phyloP scores from a whole-genome alignment of 2,797 vertebrate species.

The Betta splendens region DNA sequence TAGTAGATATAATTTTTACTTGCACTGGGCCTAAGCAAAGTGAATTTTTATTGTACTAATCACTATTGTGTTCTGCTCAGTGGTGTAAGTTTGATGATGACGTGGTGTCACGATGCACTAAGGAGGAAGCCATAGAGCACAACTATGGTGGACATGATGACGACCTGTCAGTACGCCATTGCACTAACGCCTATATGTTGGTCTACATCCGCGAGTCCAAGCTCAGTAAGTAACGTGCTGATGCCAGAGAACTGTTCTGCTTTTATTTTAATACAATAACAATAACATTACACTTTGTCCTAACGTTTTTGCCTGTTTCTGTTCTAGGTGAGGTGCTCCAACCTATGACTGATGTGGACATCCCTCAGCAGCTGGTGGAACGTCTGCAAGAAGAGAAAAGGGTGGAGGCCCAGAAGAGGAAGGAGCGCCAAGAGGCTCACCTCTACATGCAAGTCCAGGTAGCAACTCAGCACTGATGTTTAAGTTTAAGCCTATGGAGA shows the following conservation, averaged over 20 bases:
- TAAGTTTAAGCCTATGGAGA: no score
- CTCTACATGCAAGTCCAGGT: conserved; percentile 95
- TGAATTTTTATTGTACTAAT: no score
- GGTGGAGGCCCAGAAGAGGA: conserved; percentile 98
- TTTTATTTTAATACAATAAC: not conserved
- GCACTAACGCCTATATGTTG: conserved; percentile 98
- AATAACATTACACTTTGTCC: no score
- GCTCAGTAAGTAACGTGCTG: conserved; percentile 85
- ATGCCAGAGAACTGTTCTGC: not conserved
- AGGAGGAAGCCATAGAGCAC: conserved; percentile 98
- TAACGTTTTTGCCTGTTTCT: not conserved
- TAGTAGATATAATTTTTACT: no score
- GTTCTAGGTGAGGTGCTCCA: conserved; percentile 92
- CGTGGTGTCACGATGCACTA: conserved; percentile 96
- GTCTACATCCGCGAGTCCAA: conserved; percentile 98
- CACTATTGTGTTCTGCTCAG: conserved; percentile 62
- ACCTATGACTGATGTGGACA: conserved; percentile 96
- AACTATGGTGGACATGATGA: conserved; percentile 98
- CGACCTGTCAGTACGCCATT: conserved; percentile 96
- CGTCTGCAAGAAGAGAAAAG: conserved; percentile 97
- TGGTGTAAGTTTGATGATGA: conserved; percentile 99
- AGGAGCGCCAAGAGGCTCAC: conserved; percentile 97
- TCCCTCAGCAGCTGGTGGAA: conserved; percentile 97
- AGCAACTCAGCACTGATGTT: conserved; percentile 8
- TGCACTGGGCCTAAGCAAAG: no score